Conservation (phyloP, 2,888 invertebrate genomes). For the Sipha maydis region DNA sequence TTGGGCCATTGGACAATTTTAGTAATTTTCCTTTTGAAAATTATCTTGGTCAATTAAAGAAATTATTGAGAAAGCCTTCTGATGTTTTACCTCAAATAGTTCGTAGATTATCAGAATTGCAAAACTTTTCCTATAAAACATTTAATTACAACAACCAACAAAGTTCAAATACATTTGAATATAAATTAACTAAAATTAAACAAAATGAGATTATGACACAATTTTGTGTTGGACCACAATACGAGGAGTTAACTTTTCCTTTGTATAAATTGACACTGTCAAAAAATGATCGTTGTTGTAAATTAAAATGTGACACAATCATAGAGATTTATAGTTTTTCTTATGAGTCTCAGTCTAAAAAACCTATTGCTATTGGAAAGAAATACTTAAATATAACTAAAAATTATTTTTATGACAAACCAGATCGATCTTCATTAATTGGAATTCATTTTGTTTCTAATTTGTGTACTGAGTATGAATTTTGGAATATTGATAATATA, state of each 20-base stretch:
- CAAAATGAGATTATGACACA: background rate
- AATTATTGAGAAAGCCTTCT: background rate
- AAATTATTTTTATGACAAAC: background rate
- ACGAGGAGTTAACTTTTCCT: background rate
- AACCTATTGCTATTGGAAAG: background rate
- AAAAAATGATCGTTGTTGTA: background rate
- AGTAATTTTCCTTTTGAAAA: constrained; percentile 16
- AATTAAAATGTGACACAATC: background rate
- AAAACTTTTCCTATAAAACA: background rate
- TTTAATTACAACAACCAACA: background rate
- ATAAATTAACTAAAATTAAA: background rate
- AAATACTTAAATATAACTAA: background rate
- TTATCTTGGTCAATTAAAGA: background rate
- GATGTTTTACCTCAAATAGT: background rate
- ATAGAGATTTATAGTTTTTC: background rate
- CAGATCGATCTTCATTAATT: background rate
- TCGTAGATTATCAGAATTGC: background rate
- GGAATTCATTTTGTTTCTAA: background rate
- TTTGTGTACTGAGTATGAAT: background rate
- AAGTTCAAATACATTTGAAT: background rate
- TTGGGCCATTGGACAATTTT: background rate
- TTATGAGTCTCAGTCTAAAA: background rate
- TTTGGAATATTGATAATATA: background rate
- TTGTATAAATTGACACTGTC: background rate
- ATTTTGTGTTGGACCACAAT: background rate